A percentile compares a stretch with the other conserved stretches of the same genome.
phyloP scores from a whole-genome alignment of 2,888 invertebrate species.

The Melanostoma mellinum region DNA sequence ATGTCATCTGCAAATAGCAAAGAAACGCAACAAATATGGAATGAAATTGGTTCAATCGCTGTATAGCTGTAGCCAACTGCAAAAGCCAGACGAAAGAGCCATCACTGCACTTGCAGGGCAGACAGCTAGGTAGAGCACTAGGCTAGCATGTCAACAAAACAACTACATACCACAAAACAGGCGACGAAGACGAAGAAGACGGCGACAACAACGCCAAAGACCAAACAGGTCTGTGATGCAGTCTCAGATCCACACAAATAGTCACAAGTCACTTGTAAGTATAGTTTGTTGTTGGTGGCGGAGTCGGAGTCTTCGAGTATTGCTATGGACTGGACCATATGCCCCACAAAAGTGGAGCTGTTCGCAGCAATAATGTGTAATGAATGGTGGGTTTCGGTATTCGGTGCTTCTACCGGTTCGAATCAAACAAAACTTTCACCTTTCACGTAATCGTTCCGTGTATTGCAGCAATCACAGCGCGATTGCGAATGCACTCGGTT shows the following conservation, averaged over 20 bases:
- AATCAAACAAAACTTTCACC: constrained; percentile 80
- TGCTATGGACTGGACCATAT: constrained; percentile 63
- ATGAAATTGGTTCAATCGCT: constrained; percentile 71
- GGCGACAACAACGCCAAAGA: constrained; percentile 39
- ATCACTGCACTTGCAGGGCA: constrained; percentile 53
- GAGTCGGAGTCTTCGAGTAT: constrained; percentile 24
- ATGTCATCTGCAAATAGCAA: constrained; percentile 73
- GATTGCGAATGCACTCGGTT: constrained; percentile 64
- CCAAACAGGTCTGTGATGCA: constrained; percentile 72
- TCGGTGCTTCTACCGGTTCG: constrained; percentile 72
- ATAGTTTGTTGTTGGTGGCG: constrained; percentile 16
- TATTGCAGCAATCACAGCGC: constrained; percentile 73
- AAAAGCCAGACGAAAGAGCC: constrained; percentile 49
- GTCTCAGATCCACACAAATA: constrained; percentile 60
- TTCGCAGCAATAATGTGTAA: constrained; percentile 64
- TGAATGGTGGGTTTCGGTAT: constrained; percentile 60
- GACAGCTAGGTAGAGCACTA: constrained; percentile 73
- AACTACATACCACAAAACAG: constrained; percentile 53
- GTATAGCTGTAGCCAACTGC: constrained; percentile 43
- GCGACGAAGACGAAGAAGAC: constrained; percentile 41
- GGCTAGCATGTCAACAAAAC: constrained; percentile 74
- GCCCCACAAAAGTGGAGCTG: constrained; percentile 68
- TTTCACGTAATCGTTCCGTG: constrained; percentile 80
- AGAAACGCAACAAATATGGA: constrained; percentile 73
- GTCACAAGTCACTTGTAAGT: constrained; percentile 41